phyloP scores from a whole-genome alignment of 1,140 invertebrate genomes.

The Theocolax elegans region DNA sequence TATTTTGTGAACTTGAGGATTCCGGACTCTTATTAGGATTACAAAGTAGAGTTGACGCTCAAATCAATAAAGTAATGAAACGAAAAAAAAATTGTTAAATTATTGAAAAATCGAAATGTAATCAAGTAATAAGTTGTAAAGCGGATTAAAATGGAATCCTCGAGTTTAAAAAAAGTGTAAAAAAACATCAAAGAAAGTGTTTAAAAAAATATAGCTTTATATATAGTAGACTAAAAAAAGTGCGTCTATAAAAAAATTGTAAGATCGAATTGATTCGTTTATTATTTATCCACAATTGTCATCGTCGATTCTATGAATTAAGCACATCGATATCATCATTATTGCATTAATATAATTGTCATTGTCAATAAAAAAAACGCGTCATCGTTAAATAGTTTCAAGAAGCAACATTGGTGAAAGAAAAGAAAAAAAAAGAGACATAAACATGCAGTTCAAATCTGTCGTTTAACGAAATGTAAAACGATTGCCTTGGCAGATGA shows the following conservation, averaged over 20 bases:
- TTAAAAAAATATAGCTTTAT: slow-evolving; percentile 41
- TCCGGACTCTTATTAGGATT: slow-evolving; percentile 1
- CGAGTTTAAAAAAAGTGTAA: slow-evolving; percentile 23
- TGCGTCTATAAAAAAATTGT: slow-evolving; percentile 21
- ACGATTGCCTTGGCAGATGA: slow-evolving; percentile 37
- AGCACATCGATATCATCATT: slow-evolving; percentile 30
- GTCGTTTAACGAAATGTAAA: slow-evolving; percentile 31
- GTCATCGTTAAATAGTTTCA: slow-evolving; percentile 29
- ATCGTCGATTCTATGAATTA: slow-evolving; percentile 12
- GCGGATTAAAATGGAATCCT: slow-evolving; percentile 23
- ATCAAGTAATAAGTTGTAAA: slow-evolving; percentile 21
- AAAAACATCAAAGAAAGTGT: slow-evolving; percentile 40
- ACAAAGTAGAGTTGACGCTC: background rate
- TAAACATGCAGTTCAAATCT: slow-evolving; percentile 34
- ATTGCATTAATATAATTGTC: slow-evolving; percentile 28
- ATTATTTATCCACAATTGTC: slow-evolving; percentile 23
- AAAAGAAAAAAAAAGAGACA: slow-evolving; percentile 15
- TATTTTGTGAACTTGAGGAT: slow-evolving; percentile 32
- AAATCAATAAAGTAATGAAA: slow-evolving; percentile 34
- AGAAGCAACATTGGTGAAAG: slow-evolving; percentile 12
- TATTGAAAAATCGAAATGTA: slow-evolving; percentile 27
- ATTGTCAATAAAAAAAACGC: slow-evolving; percentile 34
- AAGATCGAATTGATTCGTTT: slow-evolving; percentile 31
- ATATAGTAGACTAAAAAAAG: slow-evolving; percentile 35
- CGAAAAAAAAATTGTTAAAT: slow-evolving; percentile 43